Evolutionary conservation across 2,113 vertebrate genomes (phyloP), one percentile per base, ranked within the genome.

Genomic region (Bombycilla garrulus): DNA sequence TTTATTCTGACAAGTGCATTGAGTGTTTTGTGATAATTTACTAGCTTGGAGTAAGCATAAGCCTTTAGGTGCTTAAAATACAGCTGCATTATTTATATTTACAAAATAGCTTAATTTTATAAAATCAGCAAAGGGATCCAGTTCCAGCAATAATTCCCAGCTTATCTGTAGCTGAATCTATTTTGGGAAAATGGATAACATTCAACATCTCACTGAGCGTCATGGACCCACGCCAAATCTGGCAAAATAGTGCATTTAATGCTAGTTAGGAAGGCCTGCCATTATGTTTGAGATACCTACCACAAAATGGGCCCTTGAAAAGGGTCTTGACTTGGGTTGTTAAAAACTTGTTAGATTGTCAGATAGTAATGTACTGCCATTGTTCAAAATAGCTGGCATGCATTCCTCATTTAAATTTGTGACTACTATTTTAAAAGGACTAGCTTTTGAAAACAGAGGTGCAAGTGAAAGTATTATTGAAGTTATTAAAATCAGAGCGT

Each of bases 81-180:
- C 40, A 88, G 54, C 51, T 92, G 40, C 44, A 31, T 95, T 93
- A 51, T 94, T 87, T 96, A 54, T 95, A 90, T 95, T 88, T 90
- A 64, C 24, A 36, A 58, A 95, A 58, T 71, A 80, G 29, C 62
- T 83, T 56, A n/a, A 54, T 96, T 90, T 71, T 92, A 16, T 74
- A 71, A 86, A 92, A 84, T 88, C 47, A 31, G 31, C 4, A 1
- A 44, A 73, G 56, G 90, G 40, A 73, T 90, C 8, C n/a, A 62
- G 51, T 86, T 83, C 78, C 60, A 85, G 71, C 5, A 2, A 12
- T 92, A 92, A 66, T 93, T 94, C 38, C 26, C 44, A 66, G 47
- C 13, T 81, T 73, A 35, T 18, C 71, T 80, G 51, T 83, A 88
- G 72, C 66, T 66, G 72, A 90, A 77, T 80, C 71, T 69, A 0